These are phyloP conservation scores for Goniozus legneri DNA, from an alignment of 1,140 invertebrate species.

Conservation along the genomic window DNA sequence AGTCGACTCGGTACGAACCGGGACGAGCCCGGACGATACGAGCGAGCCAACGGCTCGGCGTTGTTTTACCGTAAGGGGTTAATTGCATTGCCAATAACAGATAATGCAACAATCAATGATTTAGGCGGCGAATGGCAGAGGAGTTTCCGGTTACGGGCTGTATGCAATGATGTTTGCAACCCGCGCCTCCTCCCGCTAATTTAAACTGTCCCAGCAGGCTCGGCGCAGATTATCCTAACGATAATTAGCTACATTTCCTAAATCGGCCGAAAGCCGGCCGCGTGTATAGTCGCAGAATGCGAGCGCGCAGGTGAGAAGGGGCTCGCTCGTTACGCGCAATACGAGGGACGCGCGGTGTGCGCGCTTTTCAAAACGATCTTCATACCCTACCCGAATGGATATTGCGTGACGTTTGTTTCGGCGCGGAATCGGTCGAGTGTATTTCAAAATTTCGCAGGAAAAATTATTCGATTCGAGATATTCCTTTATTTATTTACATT, in stretches of 20 bases:
- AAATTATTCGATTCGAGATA: no score
- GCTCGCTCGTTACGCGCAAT: no score
- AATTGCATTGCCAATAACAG: conserved; percentile 56
- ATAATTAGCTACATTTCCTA: conserved; percentile 41
- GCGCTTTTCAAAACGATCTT: no score
- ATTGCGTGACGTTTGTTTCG: no score
- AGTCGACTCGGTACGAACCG: conserved; percentile 11
- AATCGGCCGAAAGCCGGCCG: no score
- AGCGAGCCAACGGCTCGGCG: conserved; percentile 11
- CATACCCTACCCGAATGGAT: no score
- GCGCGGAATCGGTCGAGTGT: no score
- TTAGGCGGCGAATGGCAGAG: conserved; percentile 31
- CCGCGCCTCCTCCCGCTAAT: conserved; percentile 35
- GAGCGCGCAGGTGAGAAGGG: no score
- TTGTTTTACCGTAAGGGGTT: conserved; percentile 52
- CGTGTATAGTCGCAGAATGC: no score
- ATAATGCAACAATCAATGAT: conserved; percentile 56
- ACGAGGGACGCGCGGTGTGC: no score
- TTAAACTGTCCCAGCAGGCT: conserved; percentile 47
- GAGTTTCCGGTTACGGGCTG: background rate
- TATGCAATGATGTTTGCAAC: conserved; percentile 34
- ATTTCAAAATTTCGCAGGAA: no score
- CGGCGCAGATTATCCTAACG: conserved; percentile 47
- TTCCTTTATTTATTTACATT: no score
- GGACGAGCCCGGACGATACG: conserved; percentile 5